These are phyloP conservation scores for Meloidogyne hapla DNA, from an alignment of 1,140 invertebrate genomes.

Conservation along the genomic window DNA sequence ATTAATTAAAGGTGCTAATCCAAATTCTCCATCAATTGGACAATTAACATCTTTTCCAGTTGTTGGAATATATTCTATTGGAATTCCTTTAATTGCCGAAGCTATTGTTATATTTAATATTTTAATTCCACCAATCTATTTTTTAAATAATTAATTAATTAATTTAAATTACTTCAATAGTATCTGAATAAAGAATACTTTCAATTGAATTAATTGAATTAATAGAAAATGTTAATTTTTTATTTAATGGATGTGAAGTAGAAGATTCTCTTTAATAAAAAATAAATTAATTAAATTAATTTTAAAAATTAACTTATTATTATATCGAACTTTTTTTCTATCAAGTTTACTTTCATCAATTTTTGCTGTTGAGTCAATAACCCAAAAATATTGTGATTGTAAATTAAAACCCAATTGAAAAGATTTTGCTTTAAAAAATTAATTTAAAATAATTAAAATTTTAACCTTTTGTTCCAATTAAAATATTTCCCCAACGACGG, in stretches of 20 bases:
- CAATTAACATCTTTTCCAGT: background rate
- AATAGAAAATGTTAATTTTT: background rate
- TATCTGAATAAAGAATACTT: background rate
- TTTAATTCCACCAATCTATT: background rate
- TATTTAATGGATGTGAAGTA: background rate
- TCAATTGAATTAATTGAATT: background rate
- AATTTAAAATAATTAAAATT: background rate
- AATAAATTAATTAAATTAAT: background rate
- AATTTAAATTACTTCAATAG: background rate
- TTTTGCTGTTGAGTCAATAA: background rate
- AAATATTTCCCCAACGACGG: background rate
- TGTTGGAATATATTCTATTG: background rate
- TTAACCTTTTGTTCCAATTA: constrained; percentile 1
- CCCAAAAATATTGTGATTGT: background rate
- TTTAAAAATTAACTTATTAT: background rate
- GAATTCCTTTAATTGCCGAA: background rate
- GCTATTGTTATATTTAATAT: background rate
- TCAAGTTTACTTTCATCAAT: background rate
- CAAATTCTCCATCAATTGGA: background rate
- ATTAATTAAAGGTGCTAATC: background rate
- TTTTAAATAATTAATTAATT: background rate
- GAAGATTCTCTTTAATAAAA: background rate
- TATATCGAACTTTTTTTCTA: background rate
- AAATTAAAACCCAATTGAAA: background rate
- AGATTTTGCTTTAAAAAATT: background rate